These are phyloP conservation scores for Epirrhoe alternata DNA, from an alignment of 2,888 invertebrate genomes.

Conservation along the genomic window DNA sequence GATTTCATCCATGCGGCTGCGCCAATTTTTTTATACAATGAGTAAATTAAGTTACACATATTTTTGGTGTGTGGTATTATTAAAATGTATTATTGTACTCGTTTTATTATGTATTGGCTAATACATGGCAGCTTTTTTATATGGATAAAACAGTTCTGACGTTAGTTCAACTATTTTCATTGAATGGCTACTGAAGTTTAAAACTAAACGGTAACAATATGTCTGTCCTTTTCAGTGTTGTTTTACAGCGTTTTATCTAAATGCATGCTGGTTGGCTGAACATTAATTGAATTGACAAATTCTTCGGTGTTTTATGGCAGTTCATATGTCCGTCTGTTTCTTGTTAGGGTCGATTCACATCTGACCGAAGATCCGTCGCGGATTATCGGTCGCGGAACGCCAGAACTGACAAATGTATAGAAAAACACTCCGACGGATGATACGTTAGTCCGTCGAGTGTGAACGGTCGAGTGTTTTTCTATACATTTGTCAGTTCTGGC, in stretches of 20 bases:
- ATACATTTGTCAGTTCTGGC: no score
- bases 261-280: constrained; percentile 16
- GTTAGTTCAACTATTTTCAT: background rate
- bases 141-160: background rate
- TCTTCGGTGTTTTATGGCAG: background rate
- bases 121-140: background rate
- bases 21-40: constrained; percentile 3
- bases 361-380: no score
- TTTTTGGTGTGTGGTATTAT: no score
- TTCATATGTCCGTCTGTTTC: background rate
- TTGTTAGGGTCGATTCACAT: background rate
- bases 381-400: no score
- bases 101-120: no score
- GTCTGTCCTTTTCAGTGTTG: constrained; percentile 23
- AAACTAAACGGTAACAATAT: background rate
- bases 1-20: constrained; percentile 7
- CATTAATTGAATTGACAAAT: background rate
- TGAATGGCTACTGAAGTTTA: background rate
- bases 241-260: constrained; percentile 13
- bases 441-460: no score
- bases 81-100: no score
- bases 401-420: no score
- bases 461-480: no score
- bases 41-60: background rate
- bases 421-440: no score